These are phyloP conservation scores for Empis livida DNA, from an alignment of 2,888 invertebrate genomes.

Conservation along the genomic window DNA sequence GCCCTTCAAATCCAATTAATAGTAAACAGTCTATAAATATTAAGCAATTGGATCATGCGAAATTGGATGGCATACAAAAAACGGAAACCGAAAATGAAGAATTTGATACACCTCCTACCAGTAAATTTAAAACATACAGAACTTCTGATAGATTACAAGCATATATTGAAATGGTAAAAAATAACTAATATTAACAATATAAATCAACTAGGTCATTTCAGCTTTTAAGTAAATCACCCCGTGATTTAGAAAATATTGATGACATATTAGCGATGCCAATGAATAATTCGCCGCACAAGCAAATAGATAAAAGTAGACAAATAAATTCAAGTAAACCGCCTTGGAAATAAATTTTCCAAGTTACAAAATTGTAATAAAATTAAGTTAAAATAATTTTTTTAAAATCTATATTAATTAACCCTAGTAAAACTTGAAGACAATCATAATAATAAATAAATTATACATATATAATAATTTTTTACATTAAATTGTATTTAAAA, in stretches of 20 bases:
- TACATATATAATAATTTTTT: too few relatives aligned
- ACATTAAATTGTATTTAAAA: too few relatives aligned
- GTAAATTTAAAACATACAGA: constrained; percentile 20
- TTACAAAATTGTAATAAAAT: neutral
- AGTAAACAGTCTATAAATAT: constrained; percentile 7
- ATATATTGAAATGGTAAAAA: constrained; percentile 29
- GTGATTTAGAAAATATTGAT: constrained; percentile 31
- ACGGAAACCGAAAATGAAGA: constrained; percentile 22
- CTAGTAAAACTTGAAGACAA: too few relatives aligned
- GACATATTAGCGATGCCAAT: constrained; percentile 23
- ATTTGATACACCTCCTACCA: constrained; percentile 29
- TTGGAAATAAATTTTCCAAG: neutral
- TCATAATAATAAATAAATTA: too few relatives aligned
- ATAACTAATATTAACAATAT: constrained; percentile 1
- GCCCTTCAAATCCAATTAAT: constrained; percentile 17
- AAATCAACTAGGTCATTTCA: constrained; percentile 16
- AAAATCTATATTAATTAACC: too few relatives aligned
- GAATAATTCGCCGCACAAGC: neutral
- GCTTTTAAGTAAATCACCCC: constrained; percentile 42
- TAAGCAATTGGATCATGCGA: constrained; percentile 6
- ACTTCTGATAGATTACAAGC: constrained; percentile 28
- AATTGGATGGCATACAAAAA: constrained; percentile 11
- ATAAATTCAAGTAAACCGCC: neutral
- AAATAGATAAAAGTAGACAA: neutral
- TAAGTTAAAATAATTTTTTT: too few relatives aligned